Conservation (phyloP, 2,888 invertebrate genomes). For the Leucoma salicis region DNA sequence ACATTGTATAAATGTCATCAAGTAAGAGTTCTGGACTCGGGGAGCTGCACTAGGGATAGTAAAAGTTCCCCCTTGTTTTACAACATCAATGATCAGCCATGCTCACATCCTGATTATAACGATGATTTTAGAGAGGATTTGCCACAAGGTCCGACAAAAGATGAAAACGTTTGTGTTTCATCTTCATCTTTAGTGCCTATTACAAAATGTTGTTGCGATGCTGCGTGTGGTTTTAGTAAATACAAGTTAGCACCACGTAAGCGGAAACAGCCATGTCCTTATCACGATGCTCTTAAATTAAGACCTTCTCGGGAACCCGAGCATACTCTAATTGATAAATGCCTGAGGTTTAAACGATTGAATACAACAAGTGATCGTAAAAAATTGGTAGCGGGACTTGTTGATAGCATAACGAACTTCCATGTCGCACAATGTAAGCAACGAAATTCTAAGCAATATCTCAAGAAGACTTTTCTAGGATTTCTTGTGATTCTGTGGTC, state of each 20-base stretch:
- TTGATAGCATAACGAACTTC: slow-evolving; percentile 3
- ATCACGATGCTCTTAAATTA: not conserved
- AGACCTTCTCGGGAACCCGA: not conserved
- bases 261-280: not conserved
- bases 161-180: slow-evolving; percentile 19
- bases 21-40: not conserved
- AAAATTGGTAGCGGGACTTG: slow-evolving; percentile 1
- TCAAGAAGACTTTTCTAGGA: slow-evolving; percentile 36
- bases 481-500: slow-evolving; percentile 45
- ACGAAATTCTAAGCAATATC: slow-evolving; percentile 6
- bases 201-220: slow-evolving; percentile 11
- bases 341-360: not conserved
- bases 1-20: slow-evolving; percentile 9
- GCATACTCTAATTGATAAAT: not conserved
- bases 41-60: not conserved
- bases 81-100: not conserved
- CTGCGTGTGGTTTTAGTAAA: slow-evolving; percentile 10
- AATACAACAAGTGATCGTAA: not conserved
- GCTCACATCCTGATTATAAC: not conserved
- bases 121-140: too few species aligned
- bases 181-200: slow-evolving; percentile 14
- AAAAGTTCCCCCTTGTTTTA: not conserved
- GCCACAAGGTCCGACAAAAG: slow-evolving; percentile 2
- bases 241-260: not conserved
- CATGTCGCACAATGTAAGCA: not conserved